phyloP scores from a whole-genome alignment of 2,797 vertebrate genomes.

The Oreochromis mossambicus region DNA sequence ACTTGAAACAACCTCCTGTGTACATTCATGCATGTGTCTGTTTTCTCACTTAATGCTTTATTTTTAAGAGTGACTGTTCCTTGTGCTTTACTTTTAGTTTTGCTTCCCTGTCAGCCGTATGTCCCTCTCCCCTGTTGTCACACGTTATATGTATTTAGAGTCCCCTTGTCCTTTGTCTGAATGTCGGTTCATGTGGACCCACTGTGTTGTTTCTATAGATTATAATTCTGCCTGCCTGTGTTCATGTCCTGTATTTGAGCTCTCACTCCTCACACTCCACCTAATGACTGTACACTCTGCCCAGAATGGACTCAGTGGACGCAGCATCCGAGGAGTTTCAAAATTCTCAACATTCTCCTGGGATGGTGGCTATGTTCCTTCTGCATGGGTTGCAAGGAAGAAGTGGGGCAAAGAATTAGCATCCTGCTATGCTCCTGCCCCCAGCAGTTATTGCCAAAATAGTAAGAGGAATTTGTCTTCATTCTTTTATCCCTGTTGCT shows the following conservation, averaged over 20 bases:
- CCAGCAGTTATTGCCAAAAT: neutral
- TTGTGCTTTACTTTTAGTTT: neutral
- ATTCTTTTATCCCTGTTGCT: neutral
- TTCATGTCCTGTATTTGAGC: neutral
- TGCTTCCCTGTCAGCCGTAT: neutral
- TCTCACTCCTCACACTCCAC: neutral
- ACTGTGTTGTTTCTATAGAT: neutral
- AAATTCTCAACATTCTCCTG: neutral
- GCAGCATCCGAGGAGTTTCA: neutral
- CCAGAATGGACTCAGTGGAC: neutral
- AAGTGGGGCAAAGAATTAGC: neutral
- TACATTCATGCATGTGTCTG: too few species aligned
- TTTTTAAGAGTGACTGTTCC: neutral
- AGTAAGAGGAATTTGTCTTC: neutral
- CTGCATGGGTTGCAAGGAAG: neutral
- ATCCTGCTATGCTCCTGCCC: neutral
- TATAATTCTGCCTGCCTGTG: neutral
- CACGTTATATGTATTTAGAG: neutral
- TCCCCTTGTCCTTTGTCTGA: neutral
- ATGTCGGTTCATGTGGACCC: neutral
- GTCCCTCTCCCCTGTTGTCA: neutral
- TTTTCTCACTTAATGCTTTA: neutral
- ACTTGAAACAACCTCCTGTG: neutral
- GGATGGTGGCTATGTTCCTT: neutral
- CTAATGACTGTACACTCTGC: neutral